Base-by-base conservation (phyloP, 1,140 invertebrate genomes). In the Harpegnathos saltator region DNA sequence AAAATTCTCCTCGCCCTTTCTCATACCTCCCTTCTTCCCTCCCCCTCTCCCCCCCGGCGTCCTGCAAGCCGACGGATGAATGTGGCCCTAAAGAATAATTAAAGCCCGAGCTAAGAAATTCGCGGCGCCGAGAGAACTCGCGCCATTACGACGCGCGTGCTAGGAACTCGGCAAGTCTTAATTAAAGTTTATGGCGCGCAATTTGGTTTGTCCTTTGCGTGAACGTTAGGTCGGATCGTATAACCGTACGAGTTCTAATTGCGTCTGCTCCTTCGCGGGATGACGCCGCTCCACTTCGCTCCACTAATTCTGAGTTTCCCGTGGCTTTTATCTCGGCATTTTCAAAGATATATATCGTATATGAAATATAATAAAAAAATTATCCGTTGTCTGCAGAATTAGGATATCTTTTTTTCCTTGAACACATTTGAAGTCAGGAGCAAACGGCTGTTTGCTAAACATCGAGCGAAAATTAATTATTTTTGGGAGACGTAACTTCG, bases 1-100 rank as follows among this genome's bases (percentile, higher is more conserved):
- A 88, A 88, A 75, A 85, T 88, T 88, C 71, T 65, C 48, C 29
- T 56, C 33, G 54, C 50, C 87, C 75, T 72, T 58, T 78, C 19
- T 65, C 66, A 48, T 82, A 75, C 7, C 0, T 9, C 56, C 44
- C 12, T 85, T 68, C 71, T 26, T 56, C 24, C 22, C 14, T 38
- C 52, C 73, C 71, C 33, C 5, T 26, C 14, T 50, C 17, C 38
- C 75, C 62, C 52, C 44, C 38, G 3, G 56, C 63, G 58, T 56
- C 22, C 48, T 38, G 59, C 26, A 75, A 24, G 48, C 33, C 17
- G 24, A 29, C 65, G 77, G 38, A 62, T 82, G 58, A 56, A 66
- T 63, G 38, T 69, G 59, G 17, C 66, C 44, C 12, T 15, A 22
- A 19, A 59, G 59, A 68, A 73, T 88, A 81, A 88, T 88, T 88